These are phyloP conservation scores for Ciconia maguari DNA, from an alignment of 2,113 vertebrate species.

Conservation along the genomic window DNA sequence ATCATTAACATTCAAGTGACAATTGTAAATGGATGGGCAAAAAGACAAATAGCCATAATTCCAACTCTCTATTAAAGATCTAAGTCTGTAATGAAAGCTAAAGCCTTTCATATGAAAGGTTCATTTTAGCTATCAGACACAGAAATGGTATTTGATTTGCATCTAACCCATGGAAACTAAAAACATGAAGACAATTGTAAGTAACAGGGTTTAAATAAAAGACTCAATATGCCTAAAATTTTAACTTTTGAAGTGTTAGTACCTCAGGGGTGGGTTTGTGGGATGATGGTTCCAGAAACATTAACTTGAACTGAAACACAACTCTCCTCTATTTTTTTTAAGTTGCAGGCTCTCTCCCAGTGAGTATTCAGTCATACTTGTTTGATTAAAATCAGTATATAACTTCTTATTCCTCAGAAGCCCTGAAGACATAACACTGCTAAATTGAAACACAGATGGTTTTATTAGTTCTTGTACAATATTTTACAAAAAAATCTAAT, in stretches of 20 bases:
- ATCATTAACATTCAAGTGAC: background rate
- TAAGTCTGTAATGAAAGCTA: background rate
- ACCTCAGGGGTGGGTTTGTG: background rate
- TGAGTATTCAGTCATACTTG: background rate
- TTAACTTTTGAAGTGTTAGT: background rate
- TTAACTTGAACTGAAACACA: background rate
- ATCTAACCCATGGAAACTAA: background rate
- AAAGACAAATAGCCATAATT: background rate
- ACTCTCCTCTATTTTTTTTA: background rate
- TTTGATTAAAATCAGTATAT: slow-evolving; percentile 7
- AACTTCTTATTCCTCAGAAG: background rate
- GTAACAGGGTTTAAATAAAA: background rate
- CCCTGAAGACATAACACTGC: background rate
- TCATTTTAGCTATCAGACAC: background rate
- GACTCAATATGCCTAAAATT: background rate
- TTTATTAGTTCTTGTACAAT: slow-evolving; percentile 21
- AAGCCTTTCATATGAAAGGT: background rate
- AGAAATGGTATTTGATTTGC: background rate
- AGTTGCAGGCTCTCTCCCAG: background rate
- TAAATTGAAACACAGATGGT: background rate
- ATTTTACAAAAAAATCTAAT: background rate
- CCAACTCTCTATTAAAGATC: background rate
- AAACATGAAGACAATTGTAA: background rate
- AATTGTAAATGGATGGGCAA: background rate
- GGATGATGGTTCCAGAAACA: background rate